phyloP scores from a whole-genome alignment of 2,888 invertebrate genomes.

The Brachypalpus laphriformis region DNA sequence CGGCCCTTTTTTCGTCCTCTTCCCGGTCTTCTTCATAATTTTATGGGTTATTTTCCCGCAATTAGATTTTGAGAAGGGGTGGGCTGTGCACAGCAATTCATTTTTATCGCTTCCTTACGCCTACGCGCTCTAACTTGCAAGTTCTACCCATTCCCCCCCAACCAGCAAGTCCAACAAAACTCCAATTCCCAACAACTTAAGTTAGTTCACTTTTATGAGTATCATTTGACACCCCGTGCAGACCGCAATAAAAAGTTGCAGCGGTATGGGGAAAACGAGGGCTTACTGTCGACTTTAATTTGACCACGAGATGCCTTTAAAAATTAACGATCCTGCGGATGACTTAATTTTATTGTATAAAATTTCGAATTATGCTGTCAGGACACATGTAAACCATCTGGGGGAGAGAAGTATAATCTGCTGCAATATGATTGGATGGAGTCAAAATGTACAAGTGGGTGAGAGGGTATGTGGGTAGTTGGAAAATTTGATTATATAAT shows the following conservation, averaged over 20 bases:
- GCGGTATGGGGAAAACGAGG: not conserved
- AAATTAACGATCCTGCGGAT: constrained; percentile 70
- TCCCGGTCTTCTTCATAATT: constrained; percentile 56
- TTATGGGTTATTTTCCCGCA: constrained; percentile 71
- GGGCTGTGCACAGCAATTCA: constrained; percentile 41
- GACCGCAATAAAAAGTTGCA: constrained; percentile 55
- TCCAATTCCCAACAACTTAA: constrained; percentile 54
- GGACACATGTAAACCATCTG: not conserved
- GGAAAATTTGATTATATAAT: not conserved
- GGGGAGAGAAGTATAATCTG: constrained; percentile 28
- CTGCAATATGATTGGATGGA: constrained; percentile 51
- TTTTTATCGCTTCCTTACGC: constrained; percentile 51
- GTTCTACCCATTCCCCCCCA: not conserved
- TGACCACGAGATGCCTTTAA: constrained; percentile 63
- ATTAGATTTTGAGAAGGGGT: constrained; percentile 58
- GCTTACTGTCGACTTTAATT: constrained; percentile 57
- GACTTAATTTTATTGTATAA: constrained; percentile 62
- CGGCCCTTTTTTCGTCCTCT: not conserved
- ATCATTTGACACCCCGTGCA: constrained; percentile 66
- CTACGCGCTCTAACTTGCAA: constrained; percentile 4
- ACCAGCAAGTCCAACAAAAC: not conserved
- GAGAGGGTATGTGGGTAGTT: not conserved
- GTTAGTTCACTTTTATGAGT: constrained; percentile 55
- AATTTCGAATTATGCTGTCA: not conserved
- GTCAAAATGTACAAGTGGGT: constrained; percentile 41